Base-by-base conservation (phyloP, 1,140 invertebrate species). In the Glomeris maerens region DNA sequence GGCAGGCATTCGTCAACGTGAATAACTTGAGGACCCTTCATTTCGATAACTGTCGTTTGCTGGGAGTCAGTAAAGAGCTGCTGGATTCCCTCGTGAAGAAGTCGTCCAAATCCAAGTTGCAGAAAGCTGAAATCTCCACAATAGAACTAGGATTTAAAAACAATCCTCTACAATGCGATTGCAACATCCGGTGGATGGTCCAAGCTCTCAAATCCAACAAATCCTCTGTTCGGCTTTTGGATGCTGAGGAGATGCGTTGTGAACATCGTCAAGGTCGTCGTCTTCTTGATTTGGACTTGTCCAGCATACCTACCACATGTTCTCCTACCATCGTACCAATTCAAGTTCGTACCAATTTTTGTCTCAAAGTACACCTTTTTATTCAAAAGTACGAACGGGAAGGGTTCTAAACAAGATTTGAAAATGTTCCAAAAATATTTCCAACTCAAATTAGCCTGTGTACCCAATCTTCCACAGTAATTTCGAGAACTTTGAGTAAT, bases 91-190 rank as follows among this genome's bases (percentile, higher is more conserved):
- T 66, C n/a, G n/a, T n/a, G n/a, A n/a, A n/a, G n/a, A n/a, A n/a
- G n/a, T n/a, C n/a, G n/a, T n/a, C n/a, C n/a, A n/a, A n/a, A n/a
- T n/a, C n/a, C n/a, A n/a, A n/a, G 7, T 64, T 62, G 23, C 49
- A 55, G 29, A 57, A 65, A 3, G 45, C 56, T 17, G 57, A 64
- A 38, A 60, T 72, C 13, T 62, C 64, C 40, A n/a, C n/a, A n/a
- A n/a, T n/a, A n/a, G n/a, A n/a, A n/a, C n/a, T n/a, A n/a, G n/a
- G n/a, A n/a, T 51, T 72, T 0, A 62, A 67, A 38, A 62, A 65
- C 14, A 73, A 73, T 50, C 68, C 68, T 13, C 55, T 73, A 2
- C 57, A 55, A n/a, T 73, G 71, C 57, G 69, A 73, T 53, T 73
- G 71, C 53, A 72, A 72, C 57, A 57, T 63, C 17, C 59, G 62